Percentiles rank a stretch among this genome's conserved stretches.
Evolutionary conservation across 2,797 vertebrate genomes (phyloP).

Genomic region (Lepilemur ruficaudatus): DNA sequence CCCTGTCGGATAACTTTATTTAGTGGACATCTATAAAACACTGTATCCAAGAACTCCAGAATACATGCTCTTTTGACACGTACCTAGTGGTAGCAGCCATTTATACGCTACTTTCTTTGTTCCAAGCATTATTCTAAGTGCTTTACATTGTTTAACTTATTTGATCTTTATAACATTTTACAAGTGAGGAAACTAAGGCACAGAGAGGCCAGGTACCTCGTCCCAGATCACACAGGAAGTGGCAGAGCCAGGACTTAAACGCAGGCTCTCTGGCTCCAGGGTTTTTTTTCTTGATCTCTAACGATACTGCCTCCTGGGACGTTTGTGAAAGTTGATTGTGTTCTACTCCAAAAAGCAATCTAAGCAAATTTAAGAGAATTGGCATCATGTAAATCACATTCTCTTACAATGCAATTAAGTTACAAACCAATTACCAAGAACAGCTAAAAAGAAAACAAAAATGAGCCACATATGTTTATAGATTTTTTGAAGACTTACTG

Average conservation of each 20-base stretch:
- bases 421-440: background rate
- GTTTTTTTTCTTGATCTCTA: background rate
- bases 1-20: background rate
- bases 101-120: background rate
- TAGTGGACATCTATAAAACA: too few species aligned
- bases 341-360: background rate
- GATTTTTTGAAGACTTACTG: background rate
- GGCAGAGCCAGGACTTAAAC: background rate
- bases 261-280: background rate
- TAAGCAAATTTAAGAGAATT: background rate
- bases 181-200: background rate
- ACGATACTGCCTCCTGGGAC: background rate
- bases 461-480: background rate
- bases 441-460: background rate
- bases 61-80: accelerated
- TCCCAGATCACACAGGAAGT: background rate
- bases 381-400: background rate
- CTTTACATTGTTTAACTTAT: background rate
- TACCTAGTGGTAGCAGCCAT: background rate
- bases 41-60: background rate
- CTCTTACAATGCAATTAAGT: background rate
- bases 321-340: background rate
- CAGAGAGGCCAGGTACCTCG: background rate
- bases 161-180: background rate
- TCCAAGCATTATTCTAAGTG: background rate